Evolutionary conservation across 2,113 vertebrate genomes (phyloP).

Genomic region (Nyctereutes procyonoides): DNA sequence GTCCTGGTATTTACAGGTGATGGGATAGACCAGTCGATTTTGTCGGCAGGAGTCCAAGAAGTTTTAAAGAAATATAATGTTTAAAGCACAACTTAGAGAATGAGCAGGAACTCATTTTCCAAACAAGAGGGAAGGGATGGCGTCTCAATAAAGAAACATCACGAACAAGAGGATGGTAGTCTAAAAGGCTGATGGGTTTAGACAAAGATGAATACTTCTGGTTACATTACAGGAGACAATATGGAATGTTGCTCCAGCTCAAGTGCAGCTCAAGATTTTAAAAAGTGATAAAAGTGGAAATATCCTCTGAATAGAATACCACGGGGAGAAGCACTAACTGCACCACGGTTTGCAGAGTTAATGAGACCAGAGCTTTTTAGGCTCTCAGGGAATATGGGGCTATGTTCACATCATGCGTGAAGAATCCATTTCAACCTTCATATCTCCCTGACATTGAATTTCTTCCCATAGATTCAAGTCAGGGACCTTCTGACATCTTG

Average conservation of each 20-base stretch:
- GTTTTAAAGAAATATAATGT: background rate
- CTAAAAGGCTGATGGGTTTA: background rate
- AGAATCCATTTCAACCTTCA: background rate
- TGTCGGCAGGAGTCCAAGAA: background rate
- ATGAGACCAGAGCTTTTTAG: background rate
- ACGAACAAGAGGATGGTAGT: background rate
- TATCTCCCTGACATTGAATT: background rate
- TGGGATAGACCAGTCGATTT: background rate
- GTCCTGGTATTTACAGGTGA: background rate
- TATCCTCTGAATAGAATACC: background rate
- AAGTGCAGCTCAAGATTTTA: background rate
- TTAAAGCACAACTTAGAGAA: background rate
- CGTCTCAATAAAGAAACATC: background rate
- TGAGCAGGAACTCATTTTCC: background rate
- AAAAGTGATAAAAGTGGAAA: background rate
- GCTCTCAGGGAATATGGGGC: background rate
- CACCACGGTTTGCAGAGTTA: background rate
- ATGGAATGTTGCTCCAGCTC: background rate
- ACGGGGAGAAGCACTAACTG: background rate
- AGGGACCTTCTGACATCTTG: background rate
- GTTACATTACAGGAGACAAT: background rate
- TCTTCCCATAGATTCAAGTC: background rate
- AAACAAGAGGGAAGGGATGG: background rate
- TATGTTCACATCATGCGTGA: background rate
- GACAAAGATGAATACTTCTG: background rate